Conservation (phyloP, 1,140 invertebrate genomes). For the Stenopsyche tienmushanensis region DNA sequence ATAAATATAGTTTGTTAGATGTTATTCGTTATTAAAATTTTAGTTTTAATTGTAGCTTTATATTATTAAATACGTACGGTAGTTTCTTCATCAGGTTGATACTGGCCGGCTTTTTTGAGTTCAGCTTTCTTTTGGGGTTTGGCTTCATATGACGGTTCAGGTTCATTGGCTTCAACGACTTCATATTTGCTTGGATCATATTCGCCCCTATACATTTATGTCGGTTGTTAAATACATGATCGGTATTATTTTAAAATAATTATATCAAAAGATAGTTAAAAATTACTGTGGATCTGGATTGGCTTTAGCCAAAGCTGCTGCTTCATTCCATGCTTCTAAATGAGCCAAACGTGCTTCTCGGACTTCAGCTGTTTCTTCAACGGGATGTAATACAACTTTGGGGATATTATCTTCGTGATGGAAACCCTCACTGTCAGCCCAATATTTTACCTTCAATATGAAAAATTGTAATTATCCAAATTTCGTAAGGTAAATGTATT, state of each 20-base stretch:
- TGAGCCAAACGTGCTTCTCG: constrained; percentile 62
- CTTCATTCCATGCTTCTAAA: constrained; percentile 62
- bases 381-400: constrained; percentile 57
- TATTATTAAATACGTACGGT: constrained; percentile 13
- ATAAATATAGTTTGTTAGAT: constrained; percentile 30
- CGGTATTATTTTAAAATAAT: constrained; percentile 1
- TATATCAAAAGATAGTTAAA: neutral
- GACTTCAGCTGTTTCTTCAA: constrained; percentile 61
- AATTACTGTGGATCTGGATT: constrained; percentile 53
- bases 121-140: constrained; percentile 5
- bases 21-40: neutral
- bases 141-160: neutral
- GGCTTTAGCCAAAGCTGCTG: constrained; percentile 57
- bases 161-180: constrained; percentile 18
- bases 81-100: constrained; percentile 37
- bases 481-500: neutral
- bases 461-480: neutral
- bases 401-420: constrained; percentile 68
- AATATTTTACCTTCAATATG: constrained; percentile 61
- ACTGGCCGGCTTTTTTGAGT: constrained; percentile 28
- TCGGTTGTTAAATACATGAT: constrained; percentile 11
- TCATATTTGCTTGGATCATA: constrained; percentile 29
- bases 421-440: constrained; percentile 64
- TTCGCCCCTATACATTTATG: constrained; percentile 25
- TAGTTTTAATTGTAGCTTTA: constrained; percentile 10